Evolutionary conservation across 2,113 vertebrate species (phyloP).

Genomic region (Athene cunicularia): DNA sequence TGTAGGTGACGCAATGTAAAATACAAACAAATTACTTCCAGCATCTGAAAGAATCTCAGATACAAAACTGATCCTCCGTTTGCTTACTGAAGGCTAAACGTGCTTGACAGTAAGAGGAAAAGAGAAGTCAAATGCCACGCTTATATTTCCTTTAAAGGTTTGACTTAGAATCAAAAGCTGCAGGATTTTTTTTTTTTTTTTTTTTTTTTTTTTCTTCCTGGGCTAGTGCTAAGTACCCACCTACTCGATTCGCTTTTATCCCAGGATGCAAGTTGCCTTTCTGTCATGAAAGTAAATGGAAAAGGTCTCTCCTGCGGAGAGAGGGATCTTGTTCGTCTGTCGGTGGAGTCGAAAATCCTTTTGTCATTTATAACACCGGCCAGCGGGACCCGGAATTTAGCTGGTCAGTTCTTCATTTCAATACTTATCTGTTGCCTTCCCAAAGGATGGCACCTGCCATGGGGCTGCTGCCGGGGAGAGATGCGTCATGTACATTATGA

Average conservation of each 20-base stretch:
- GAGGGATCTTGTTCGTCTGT: neutral
- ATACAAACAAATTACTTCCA: neutral
- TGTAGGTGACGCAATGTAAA: neutral
- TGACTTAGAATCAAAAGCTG: neutral
- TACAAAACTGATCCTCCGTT: neutral
- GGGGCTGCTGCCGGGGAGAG: neutral
- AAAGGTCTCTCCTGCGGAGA: neutral
- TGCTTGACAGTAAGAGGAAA: neutral
- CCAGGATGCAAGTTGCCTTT: neutral
- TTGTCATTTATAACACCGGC: neutral
- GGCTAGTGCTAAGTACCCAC: neutral
- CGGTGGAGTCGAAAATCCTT: neutral
- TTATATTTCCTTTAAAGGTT: neutral
- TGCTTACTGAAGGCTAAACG: neutral
- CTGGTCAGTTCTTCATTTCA: neutral
- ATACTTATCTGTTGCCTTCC: neutral
- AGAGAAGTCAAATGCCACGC: neutral
- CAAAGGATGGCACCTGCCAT: neutral
- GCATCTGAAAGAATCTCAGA: neutral
- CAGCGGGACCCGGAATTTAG: neutral
- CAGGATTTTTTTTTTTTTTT: neutral
- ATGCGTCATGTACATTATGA: accelerated
- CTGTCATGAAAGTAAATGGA: neutral
- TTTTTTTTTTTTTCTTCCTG: neutral
- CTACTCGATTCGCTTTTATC: neutral